Evolutionary conservation across 2,888 invertebrate species (phyloP), one percentile per base, ranked within the genome.

Genomic region (Trisateles emortualis): DNA sequence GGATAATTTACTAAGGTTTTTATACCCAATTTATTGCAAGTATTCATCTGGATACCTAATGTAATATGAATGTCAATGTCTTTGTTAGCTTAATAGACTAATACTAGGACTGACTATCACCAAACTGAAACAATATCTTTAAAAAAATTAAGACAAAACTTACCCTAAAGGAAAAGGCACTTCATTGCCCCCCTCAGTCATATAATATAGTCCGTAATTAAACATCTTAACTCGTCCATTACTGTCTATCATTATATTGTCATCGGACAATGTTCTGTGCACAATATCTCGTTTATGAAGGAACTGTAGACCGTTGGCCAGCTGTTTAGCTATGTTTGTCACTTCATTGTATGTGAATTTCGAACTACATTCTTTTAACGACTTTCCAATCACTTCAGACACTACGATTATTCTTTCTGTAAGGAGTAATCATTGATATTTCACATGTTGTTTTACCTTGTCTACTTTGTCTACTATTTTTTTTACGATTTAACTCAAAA

Each of bases 181-280:
- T 83, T 97, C 95, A 76, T 94, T 95, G 10, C 98, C 98, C 79
- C 94, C 94, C 69, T 96, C 96, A 11, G 98, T 98, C 96, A 99
- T 98, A 73, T 96, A 95, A 86, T 96, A 98, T 68, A 99, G 88
- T n/a, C 99, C 99, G 93, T 97, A 99, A 86, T 98, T 98, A 73
- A 97, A 97, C 29, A 99, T 84, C 81, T 98, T 98, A 0, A 97
- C 95, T 78, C 95, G 94, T 33, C 95, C 95, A 76, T 94, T 90
- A 38, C 92, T 92, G 78, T 97, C 96, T 30, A 98, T 79, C 10
- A 98, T 89, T 69, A 99, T 96, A 85, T 97, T 98, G 71, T 97
- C 96, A 44, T 96, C 95, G 53, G 96, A 95, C 53, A 99, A 88
- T 80, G 96, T 97, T 64, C 97, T 95, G 78, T 97, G 96, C 1